phyloP scores from a whole-genome alignment of 2,888 invertebrate genomes.

The Leptinotarsa peninsularis region DNA sequence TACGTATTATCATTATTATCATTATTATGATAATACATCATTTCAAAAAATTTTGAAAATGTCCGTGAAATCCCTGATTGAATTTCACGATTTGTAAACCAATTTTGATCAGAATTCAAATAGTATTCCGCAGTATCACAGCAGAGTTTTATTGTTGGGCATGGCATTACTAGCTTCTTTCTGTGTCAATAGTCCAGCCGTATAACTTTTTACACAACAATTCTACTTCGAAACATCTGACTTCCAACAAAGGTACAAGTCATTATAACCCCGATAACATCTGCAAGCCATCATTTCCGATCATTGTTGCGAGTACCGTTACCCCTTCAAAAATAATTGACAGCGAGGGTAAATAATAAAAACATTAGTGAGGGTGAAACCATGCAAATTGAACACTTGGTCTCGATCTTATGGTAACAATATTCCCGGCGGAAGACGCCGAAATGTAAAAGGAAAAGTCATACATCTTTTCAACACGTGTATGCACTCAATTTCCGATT shows the following conservation, averaged over 20 bases:
- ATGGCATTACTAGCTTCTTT: not conserved
- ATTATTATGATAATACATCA: no score
- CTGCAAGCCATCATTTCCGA: constrained; percentile 29
- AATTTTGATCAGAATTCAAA: no score
- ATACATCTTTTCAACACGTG: constrained; percentile 44
- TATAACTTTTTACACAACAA: not conserved
- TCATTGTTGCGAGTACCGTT: constrained; percentile 21
- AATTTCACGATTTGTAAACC: no score
- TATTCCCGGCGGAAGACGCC: constrained; percentile 37
- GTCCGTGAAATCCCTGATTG: no score
- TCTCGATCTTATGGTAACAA: constrained; percentile 34
- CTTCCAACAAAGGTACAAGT: constrained; percentile 3
- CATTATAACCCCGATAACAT: constrained; percentile 21
- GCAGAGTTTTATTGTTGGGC: not conserved
- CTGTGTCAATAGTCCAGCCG: not conserved
- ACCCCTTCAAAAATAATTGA: constrained; percentile 35
- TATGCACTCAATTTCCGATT: constrained; percentile 35
- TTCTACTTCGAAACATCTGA: constrained; percentile 12
- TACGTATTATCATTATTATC: no score
- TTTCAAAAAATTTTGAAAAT: no score
- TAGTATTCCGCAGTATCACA: no score
- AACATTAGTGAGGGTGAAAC: constrained; percentile 42
- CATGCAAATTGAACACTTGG: constrained; percentile 46
- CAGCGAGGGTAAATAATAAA: constrained; percentile 25
- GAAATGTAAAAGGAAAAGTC: constrained; percentile 30